Percentiles rank a stretch among this genome's conserved stretches.
Evolutionary conservation across 2,113 vertebrate species (phyloP).

Genomic region (Heliornis fulica): DNA sequence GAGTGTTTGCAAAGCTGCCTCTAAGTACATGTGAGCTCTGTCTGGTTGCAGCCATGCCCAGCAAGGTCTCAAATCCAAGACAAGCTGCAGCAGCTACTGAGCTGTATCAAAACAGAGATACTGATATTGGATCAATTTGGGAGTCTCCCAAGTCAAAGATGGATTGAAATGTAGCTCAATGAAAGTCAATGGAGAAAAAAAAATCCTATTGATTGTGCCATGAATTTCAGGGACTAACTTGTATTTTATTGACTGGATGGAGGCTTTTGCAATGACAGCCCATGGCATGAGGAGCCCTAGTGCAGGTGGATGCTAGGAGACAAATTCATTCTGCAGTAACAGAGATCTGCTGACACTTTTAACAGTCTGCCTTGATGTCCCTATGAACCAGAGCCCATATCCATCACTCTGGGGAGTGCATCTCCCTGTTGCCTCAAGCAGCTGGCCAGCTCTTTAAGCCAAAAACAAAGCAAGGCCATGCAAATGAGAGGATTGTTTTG

Average conservation of each 20-base stretch:
- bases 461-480: not conserved
- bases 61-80: not conserved
- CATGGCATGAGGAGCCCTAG: not conserved
- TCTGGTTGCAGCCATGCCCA: not conserved
- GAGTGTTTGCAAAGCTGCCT: not conserved
- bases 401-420: not conserved
- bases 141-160: not conserved
- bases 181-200: not conserved
- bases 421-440: rapidly evolving
- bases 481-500: not conserved
- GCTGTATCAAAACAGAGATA: not conserved
- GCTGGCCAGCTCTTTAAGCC: not conserved
- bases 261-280: not conserved
- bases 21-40: not conserved
- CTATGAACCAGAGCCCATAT: not conserved
- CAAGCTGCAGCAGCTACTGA: not conserved
- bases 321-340: not conserved
- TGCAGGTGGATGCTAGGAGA: not conserved
- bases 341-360: not conserved
- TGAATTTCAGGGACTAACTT: not conserved
- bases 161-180: not conserved
- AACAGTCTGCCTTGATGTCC: not conserved
- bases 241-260: not conserved
- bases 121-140: not conserved
- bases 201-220: not conserved